Base-by-base conservation (phyloP, 2,888 invertebrate genomes). In the Nomada ruficornis region DNA sequence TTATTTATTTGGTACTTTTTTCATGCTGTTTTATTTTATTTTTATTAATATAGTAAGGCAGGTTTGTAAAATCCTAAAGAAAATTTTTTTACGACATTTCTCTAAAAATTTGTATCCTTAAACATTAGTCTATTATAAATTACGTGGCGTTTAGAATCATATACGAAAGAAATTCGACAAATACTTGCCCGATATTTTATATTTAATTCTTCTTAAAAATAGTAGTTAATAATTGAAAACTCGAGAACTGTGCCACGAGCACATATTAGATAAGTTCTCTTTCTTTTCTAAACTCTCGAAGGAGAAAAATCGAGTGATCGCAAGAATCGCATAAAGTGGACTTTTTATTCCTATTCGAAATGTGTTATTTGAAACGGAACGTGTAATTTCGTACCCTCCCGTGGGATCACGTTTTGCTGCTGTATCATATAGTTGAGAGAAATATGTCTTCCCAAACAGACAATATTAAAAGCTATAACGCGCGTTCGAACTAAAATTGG, bases 351-450 rank as follows among this genome's bases (percentile, higher is more conserved):
- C 59, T 2, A 59, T 29, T 63, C n/a, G 57, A 42, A 80, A 68
- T 69, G 47, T 63, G 68, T 73, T 64, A 79, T 81, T 81, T 73
- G 55, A 54, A 59, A 50, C 55, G 50, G 20, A 72, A 23, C 64
- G 55, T 80, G 65, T 80, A 81, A 79, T 81, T 81, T 70, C 50
- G 68, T 50, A 73, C 54, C 80, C 60, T 65, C 79, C 64, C 36
- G n/a, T 29, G 44, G 59, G 65, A 71, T 73, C 67, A 80, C 73
- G 65, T 77, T 65, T 44, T 59, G 3, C 42, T 15, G n/a, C 42
- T 73, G 29, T 36, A 63, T 80, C 60, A 26, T 29, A 62, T 72
- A 72, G 54, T 55, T 69, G 54, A 59, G 26, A 44, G 60, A n/a
- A 73, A 68, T 44, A 29, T 52, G 60, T 54, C 62, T 54, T 54